Evolutionary conservation across 1,140 invertebrate species (phyloP), one percentile per base, ranked within the genome.

Genomic region (Brachionus manjavacas): DNA sequence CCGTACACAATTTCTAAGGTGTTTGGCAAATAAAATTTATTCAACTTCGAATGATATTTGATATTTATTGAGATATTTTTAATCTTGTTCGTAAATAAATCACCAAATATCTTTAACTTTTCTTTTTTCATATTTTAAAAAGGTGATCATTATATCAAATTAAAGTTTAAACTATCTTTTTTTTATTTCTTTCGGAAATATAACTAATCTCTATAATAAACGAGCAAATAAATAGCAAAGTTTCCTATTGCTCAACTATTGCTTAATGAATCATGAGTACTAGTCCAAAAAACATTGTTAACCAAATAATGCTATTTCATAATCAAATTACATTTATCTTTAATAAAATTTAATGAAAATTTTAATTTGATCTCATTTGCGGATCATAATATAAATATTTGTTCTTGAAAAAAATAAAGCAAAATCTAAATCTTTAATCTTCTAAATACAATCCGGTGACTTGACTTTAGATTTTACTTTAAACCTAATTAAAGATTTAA

Each of bases 21-120:
- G 52, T 60, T 60, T 60, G 20, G 9, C 52, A 60, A 60, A 60
- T 60, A 60, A 20, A 60, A 60, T 60, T 60, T 60, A 60, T 23
- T 60, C 52, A 60, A 60, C 20, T 60, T 60, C n/a, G 1, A 60
- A 16, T 60, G 52, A 60, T 60, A 60, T 60, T 60, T 60, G 52
- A 60, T 60, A 60, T 60, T 60, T 60, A 60, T 60, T 60, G 52
- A 60, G 52, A 60, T 60, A 25, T 60, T 60, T 60, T 60, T 60
- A 60, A 60, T 60, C 52, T 60, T 23, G 52, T 60, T 16, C 52
- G 52, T 60, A 60, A 60, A 60, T 60, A 60, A 60, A 60, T 35
- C 31, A 35, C 31, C 4, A 35, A 35, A 35, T 35, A 35, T 60
- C 52, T 20, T 60, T 16, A 60, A 60, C 52, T 60, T 23, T 60